phyloP scores from a whole-genome alignment of 1,140 invertebrate species.

The Euschistus heros region DNA sequence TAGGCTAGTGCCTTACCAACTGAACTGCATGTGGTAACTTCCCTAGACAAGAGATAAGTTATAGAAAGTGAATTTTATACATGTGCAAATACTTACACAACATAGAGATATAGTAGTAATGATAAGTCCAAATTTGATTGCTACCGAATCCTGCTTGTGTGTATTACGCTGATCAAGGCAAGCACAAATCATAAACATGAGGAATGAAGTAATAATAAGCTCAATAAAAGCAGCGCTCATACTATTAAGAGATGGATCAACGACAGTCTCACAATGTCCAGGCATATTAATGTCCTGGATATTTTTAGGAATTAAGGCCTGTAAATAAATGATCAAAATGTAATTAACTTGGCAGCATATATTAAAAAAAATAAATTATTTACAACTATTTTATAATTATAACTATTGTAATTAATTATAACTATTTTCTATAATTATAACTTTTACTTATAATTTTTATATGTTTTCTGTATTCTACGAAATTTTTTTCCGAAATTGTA shows the following conservation, averaged over 20 bases:
- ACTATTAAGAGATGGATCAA: constrained; percentile 36
- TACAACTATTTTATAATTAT: too few relatives aligned
- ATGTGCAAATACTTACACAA: constrained; percentile 30
- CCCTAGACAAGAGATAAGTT: not conserved
- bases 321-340: not conserved
- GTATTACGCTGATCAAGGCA: constrained; percentile 51
- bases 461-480: too few relatives aligned
- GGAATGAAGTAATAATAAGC: constrained; percentile 44
- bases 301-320: not conserved
- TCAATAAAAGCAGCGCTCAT: constrained; percentile 45
- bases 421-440: too few relatives aligned
- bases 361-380: too few relatives aligned
- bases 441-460: too few relatives aligned
- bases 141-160: constrained; percentile 41
- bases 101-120: constrained; percentile 49
- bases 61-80: too few relatives aligned
- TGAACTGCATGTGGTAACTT: too few relatives aligned
- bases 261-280: constrained; percentile 47
- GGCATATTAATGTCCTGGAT: not conserved
- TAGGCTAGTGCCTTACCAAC: too few relatives aligned
- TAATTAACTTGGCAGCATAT: too few relatives aligned
- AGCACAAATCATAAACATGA: constrained; percentile 50
- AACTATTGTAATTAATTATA: too few relatives aligned
- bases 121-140: constrained; percentile 50
- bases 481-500: too few relatives aligned